These are phyloP conservation scores for Ephialtes manifestator DNA, from an alignment of 2,888 invertebrate genomes.

Conservation along the genomic window DNA sequence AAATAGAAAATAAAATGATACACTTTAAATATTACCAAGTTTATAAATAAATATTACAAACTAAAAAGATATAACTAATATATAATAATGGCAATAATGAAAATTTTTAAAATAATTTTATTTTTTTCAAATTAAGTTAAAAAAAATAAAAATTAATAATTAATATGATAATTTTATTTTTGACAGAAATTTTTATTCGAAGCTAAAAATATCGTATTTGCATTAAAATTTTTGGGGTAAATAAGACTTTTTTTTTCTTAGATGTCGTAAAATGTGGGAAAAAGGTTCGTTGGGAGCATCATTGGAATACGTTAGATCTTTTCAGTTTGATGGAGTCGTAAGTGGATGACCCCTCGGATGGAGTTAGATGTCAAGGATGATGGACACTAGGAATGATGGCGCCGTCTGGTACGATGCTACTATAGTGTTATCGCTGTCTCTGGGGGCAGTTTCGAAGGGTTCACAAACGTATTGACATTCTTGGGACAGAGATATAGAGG, in stretches of 20 bases:
- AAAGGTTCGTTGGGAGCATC: not conserved
- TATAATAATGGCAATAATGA: too few relatives aligned
- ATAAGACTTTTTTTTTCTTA: not conserved
- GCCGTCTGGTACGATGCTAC: not conserved
- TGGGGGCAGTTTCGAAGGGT: constrained; percentile 37
- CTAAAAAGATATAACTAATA: too few relatives aligned
- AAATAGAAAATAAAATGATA: too few relatives aligned
- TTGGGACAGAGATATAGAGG: not conserved
- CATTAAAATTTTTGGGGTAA: not conserved
- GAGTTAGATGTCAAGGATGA: constrained; percentile 25
- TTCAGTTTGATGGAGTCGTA: constrained; percentile 9
- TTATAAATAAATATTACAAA: too few relatives aligned
- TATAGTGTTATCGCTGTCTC: not conserved
- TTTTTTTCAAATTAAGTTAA: too few relatives aligned
- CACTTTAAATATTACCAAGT: too few relatives aligned
- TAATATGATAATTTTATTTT: not conserved
- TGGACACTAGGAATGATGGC: constrained; percentile 9
- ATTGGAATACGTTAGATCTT: constrained; percentile 9
- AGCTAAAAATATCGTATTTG: not conserved
- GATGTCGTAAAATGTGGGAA: not conserved
- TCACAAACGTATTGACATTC: constrained; percentile 37
- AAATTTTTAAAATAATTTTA: too few relatives aligned
- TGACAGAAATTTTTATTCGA: not conserved
- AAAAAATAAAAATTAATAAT: not conserved
- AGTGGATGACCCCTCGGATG: constrained; percentile 17